Evolutionary conservation across 2,888 invertebrate genomes (phyloP).

Genomic region (Drosophila anomelani): DNA sequence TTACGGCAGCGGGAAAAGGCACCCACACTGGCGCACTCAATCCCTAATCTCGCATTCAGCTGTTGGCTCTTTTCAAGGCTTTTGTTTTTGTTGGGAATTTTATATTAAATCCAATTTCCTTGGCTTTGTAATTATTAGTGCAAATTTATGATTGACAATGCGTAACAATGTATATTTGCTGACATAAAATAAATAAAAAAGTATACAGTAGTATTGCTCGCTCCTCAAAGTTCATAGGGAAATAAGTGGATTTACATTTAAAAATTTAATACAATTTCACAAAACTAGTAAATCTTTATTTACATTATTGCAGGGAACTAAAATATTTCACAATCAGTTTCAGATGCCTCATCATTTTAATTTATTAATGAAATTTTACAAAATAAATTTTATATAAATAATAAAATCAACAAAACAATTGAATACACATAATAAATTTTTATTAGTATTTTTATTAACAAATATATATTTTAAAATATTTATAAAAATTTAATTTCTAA

Average conservation of each 20-base stretch:
- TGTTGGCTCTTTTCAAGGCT: constrained; percentile 61
- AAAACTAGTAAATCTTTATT: background rate
- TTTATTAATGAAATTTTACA: background rate
- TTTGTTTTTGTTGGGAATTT: background rate
- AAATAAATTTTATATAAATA: background rate
- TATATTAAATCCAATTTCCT: constrained; percentile 4
- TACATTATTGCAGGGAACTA: no score
- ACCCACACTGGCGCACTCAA: constrained; percentile 4
- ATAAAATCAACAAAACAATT: no score
- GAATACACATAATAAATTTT: no score
- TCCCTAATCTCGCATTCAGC: constrained; percentile 49
- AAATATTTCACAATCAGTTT: background rate
- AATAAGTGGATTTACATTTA: no score
- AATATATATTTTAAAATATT: no score
- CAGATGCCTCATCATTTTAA: background rate
- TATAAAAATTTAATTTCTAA: no score
- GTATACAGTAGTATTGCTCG: background rate
- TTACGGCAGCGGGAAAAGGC: background rate
- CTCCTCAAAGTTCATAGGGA: background rate
- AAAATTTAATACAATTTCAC: background rate
- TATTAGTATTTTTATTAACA: no score
- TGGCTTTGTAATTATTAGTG: background rate
- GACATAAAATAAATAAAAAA: background rate
- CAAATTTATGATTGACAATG: background rate
- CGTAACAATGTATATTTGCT: no score